Conservation (phyloP, 1,140 invertebrate species). For the Apis dorsata region DNA sequence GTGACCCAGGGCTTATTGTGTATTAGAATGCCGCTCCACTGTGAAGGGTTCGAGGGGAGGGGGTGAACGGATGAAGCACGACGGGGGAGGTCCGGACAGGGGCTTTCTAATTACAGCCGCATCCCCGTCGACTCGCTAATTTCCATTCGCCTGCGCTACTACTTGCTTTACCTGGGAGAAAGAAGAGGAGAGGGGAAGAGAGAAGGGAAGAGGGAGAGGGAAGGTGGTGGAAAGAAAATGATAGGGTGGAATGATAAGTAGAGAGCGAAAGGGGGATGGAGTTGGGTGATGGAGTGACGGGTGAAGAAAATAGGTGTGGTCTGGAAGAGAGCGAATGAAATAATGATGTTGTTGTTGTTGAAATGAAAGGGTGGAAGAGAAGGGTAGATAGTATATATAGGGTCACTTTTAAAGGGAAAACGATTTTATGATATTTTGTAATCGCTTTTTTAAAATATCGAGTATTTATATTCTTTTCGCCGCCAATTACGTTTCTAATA, state of each 20-base stretch:
- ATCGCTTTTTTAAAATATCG: too few relatives aligned
- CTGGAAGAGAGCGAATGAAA: too few relatives aligned
- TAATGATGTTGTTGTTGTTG: too few relatives aligned
- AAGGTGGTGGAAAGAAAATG: too few relatives aligned
- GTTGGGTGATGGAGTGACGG: background rate
- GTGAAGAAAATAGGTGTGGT: background rate
- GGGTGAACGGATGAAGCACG: background rate
- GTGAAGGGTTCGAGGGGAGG: background rate
- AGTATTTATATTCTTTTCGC: too few relatives aligned
- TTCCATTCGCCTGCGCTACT: background rate
- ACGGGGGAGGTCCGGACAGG: background rate
- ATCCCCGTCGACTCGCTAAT: slow-evolving; percentile 11
- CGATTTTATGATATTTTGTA: too few relatives aligned
- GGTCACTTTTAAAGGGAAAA: too few relatives aligned
- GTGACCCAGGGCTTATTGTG: slow-evolving; percentile 1
- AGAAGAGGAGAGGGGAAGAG: background rate
- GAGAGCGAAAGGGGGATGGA: background rate
- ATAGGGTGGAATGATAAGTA: background rate
- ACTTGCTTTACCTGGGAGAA: background rate
- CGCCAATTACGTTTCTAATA: too few relatives aligned
- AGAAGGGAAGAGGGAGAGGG: background rate
- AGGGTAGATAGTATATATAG: too few relatives aligned
- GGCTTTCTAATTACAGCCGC: slow-evolving; percentile 10
- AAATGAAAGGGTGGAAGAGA: too few relatives aligned
- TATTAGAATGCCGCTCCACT: background rate